Conservation (phyloP, 2,888 invertebrate species). For the Biston betularia region DNA sequence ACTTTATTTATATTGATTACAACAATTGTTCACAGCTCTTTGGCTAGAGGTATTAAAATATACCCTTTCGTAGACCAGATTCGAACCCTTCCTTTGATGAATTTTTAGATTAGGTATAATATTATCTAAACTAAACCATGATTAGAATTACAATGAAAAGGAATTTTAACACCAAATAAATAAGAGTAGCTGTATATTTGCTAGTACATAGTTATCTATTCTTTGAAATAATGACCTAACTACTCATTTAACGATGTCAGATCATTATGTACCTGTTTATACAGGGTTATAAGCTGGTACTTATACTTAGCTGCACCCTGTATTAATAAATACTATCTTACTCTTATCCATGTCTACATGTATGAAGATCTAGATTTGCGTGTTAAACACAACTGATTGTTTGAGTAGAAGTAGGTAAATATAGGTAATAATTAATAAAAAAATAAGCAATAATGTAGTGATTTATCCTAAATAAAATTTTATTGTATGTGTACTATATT, state of each 20-base stretch:
- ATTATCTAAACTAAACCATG: slow-evolving; percentile 10
- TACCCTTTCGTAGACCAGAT: too few relatives aligned
- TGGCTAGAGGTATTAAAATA: too few relatives aligned
- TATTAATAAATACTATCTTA: not conserved
- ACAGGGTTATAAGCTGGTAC: not conserved
- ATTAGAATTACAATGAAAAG: slow-evolving; percentile 49
- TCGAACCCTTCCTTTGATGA: too few relatives aligned
- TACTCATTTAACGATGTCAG: not conserved
- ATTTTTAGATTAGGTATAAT: too few relatives aligned
- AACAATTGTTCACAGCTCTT: too few relatives aligned
- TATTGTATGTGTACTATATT: slow-evolving; percentile 9
- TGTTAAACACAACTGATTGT: slow-evolving; percentile 3
- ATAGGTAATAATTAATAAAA: slow-evolving; percentile 7
- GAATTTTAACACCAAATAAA: slow-evolving; percentile 66
- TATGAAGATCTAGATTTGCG: not conserved
- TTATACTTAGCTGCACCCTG: not conserved
- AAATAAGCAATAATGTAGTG: slow-evolving; percentile 33
- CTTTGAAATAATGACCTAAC: not conserved
- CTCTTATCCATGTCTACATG: not conserved
- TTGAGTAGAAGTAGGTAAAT: not conserved
- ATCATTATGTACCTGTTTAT: not conserved
- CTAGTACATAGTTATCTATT: slow-evolving; percentile 14
- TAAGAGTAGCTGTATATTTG: slow-evolving; percentile 54
- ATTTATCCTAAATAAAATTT: slow-evolving; percentile 15
- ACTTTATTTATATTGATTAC: too few relatives aligned